These are phyloP conservation scores for Scaptomyza flava DNA, from an alignment of 2,888 invertebrate species.

Conservation along the genomic window DNA sequence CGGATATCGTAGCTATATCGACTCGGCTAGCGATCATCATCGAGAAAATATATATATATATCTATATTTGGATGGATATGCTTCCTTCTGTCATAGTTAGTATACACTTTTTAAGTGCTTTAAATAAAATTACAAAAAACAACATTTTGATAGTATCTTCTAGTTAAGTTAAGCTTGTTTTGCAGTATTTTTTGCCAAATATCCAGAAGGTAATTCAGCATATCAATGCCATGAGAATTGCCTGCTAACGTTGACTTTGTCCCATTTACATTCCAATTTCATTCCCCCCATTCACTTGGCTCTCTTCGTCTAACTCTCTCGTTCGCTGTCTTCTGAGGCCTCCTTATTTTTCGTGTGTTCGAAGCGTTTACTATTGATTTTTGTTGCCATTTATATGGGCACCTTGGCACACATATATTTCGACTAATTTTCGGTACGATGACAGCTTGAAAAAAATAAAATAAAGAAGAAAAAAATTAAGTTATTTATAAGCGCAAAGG, in stretches of 20 bases:
- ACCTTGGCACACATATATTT: conserved; percentile 68
- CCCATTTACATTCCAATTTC: conserved; percentile 25
- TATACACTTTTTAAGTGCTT: no score
- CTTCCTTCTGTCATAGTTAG: no score
- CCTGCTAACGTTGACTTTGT: conserved; percentile 16
- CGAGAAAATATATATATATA: no score
- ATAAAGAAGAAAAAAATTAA: conserved; percentile 45
- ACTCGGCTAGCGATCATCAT: no score
- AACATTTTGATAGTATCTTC: no score
- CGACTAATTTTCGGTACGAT: conserved; percentile 42
- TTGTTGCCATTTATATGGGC: conserved; percentile 45
- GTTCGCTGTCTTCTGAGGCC: background rate
- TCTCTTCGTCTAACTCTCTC: background rate
- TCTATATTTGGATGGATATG: no score
- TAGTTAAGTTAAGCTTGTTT: background rate
- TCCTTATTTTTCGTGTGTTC: conserved; percentile 18
- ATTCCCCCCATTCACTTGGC: background rate
- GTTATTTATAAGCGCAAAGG: conserved; percentile 62
- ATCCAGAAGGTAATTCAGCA: conserved; percentile 5
- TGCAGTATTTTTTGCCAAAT: conserved; percentile 11
- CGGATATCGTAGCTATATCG: no score
- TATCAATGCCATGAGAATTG: conserved; percentile 7
- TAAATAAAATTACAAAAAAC: no score
- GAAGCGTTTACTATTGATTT: conserved; percentile 61
- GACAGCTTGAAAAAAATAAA: conserved; percentile 23